Conservation (phyloP, 2,113 vertebrate genomes). For the Nothobranchius furzeri region DNA sequence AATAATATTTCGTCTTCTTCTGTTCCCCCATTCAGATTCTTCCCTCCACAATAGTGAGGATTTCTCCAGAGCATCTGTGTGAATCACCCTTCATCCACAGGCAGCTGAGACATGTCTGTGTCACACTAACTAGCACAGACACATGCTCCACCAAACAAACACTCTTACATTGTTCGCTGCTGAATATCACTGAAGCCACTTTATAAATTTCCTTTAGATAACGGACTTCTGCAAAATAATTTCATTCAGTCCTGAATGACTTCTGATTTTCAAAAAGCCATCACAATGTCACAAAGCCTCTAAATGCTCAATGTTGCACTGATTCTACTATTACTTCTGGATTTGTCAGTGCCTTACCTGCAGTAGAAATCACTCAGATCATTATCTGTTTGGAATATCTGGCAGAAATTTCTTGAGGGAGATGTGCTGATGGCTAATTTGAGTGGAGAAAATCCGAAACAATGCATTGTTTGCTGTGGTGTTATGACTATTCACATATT, state of each 20-base stretch:
- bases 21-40: constrained; percentile 10
- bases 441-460: no score
- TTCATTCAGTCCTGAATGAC: constrained; percentile 2
- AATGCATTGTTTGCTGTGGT: no score
- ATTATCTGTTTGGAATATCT: no score
- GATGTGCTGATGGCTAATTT: no score
- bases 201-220: constrained; percentile 44
- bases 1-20: constrained; percentile 12
- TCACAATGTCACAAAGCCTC: no score
- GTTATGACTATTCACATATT: no score
- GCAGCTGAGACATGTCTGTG: constrained; percentile 31
- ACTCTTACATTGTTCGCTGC: constrained; percentile 36
- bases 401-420: no score
- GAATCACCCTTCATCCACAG: constrained; percentile 61
- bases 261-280: no score
- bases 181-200: constrained; percentile 28
- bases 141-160: constrained; percentile 18
- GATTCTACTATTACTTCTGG: constrained; percentile 1
- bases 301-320: constrained; percentile 27
- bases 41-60: constrained; percentile 28
- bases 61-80: constrained; percentile 50
- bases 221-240: constrained; percentile 12
- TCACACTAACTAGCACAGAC: constrained; percentile 44
- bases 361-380: no score
- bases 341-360: no score